Conservation (phyloP, 2,888 invertebrate species). For the Harpalus rubripes region DNA sequence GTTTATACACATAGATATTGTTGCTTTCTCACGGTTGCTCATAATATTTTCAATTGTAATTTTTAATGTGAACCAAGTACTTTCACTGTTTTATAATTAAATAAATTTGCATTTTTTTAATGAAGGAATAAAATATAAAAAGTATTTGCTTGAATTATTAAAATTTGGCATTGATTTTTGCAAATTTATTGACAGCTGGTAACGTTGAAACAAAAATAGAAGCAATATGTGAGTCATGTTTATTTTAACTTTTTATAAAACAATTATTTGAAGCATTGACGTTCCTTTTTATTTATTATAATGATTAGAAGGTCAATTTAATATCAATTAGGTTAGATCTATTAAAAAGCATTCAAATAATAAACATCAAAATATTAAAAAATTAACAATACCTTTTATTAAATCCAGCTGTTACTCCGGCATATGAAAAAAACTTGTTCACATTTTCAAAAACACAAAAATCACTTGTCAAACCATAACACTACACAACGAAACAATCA, state of each 20-base stretch:
- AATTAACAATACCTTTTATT: constrained; percentile 5
- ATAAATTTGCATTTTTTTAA: constrained; percentile 1
- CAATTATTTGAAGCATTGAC: constrained; percentile 33
- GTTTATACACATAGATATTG: constrained; percentile 6
- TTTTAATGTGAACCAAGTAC: background rate
- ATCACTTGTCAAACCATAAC: constrained; percentile 21
- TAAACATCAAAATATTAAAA: background rate
- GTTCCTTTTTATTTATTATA: constrained; percentile 26
- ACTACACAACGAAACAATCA: constrained; percentile 34
- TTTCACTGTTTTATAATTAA: constrained; percentile 20
- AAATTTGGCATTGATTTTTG: constrained; percentile 19
- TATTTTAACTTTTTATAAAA: constrained; percentile 39
- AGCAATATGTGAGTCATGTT: constrained; percentile 8
- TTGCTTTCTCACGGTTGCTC: constrained; percentile 17
- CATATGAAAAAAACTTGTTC: constrained; percentile 18
- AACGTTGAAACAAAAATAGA: constrained; percentile 19
- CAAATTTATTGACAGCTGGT: constrained; percentile 35
- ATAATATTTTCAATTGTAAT: constrained; percentile 28
- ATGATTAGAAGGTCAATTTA: constrained; percentile 7
- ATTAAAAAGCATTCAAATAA: background rate
- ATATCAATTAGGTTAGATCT: background rate
- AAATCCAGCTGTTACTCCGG: constrained; percentile 14
- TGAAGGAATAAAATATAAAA: background rate
- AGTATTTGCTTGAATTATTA: background rate
- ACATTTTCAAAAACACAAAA: constrained; percentile 46